These are phyloP conservation scores for Drosophila oshimai DNA, from an alignment of 1,140 invertebrate genomes.

Conservation along the genomic window DNA sequence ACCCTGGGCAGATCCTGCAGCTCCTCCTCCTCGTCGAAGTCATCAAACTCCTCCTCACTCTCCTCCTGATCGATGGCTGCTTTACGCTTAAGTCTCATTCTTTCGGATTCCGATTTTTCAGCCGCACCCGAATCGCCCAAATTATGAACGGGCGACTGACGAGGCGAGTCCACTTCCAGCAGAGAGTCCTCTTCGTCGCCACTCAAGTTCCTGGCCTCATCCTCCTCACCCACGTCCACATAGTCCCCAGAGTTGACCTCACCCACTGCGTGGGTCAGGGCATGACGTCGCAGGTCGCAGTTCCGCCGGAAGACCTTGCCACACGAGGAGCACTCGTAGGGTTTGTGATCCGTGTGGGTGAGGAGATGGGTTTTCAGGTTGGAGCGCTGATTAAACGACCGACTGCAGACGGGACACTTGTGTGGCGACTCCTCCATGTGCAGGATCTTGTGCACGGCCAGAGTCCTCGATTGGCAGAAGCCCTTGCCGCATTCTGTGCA, in stretches of 20 bases:
- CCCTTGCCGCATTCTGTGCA: slow-evolving; percentile 97
- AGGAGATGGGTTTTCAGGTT: slow-evolving; percentile 97
- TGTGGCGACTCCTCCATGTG: slow-evolving; percentile 96
- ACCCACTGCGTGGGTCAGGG: slow-evolving; percentile 92
- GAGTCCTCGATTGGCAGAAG: slow-evolving; percentile 96
- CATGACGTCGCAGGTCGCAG: slow-evolving; percentile 92
- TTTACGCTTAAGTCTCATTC: slow-evolving; percentile 65
- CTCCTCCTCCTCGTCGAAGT: slow-evolving; percentile 79
- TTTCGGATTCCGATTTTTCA: slow-evolving; percentile 52
- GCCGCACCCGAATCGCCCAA: slow-evolving; percentile 79
- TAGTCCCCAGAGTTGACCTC: slow-evolving; percentile 89
- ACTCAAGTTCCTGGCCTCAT: slow-evolving; percentile 81
- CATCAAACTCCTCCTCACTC: slow-evolving; percentile 72
- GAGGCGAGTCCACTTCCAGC: slow-evolving; percentile 84
- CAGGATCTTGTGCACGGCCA: slow-evolving; percentile 96
- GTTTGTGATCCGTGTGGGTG: slow-evolving; percentile 97
- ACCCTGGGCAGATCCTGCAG: slow-evolving; percentile 24
- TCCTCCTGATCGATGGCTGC: slow-evolving; percentile 71
- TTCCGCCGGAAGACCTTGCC: slow-evolving; percentile 94
- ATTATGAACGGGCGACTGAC: slow-evolving; percentile 84
- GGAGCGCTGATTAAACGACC: slow-evolving; percentile 95
- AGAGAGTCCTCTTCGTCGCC: slow-evolving; percentile 85
- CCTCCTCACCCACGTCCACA: slow-evolving; percentile 86
- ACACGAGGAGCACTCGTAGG: slow-evolving; percentile 95
- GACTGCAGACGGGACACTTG: slow-evolving; percentile 94